Evolutionary conservation across 2,888 invertebrate species (phyloP), one percentile per base, ranked within the genome.

Genomic region (Melanostoma scalare): DNA sequence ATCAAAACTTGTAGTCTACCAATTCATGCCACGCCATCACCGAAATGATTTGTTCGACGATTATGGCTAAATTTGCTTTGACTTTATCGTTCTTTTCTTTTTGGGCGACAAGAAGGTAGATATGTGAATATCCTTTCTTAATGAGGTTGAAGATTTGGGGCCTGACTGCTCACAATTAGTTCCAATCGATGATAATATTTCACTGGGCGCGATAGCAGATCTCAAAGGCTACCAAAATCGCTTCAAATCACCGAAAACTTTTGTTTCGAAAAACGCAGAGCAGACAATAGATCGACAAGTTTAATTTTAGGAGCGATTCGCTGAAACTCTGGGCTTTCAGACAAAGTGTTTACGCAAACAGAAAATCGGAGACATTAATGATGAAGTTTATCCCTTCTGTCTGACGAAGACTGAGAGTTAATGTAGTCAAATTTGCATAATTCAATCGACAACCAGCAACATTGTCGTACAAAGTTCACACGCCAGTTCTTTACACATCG

Each of bases 371-470:
- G 10, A 1, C 8, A 0, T 53, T 10, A 10, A 53, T 20, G 36
- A 55, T 20, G 20, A 20, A 20, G 20, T 20, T 20, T 20, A 20
- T 20, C 20, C 20, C 20, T 20, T 20, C 20, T 20, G 20, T 20
- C 20, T 20, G 20, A 55, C 10, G 46, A 4, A 9, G 30, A 33
- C 30, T 53, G 88, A 87, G 88, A 89, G 89, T 90, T 90, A 89
- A n/a, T 1, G 89, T 89, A 89, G 89, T 89, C 88, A 85, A 91
- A 90, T 90, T 91, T 90, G 90, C 90, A 90, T 90, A 90, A 90
- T 90, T 91, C 73, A 72, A 73, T 73, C 63, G 60, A 48, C 42
- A 63, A 52, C 40, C 33, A 48, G 48, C 36, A 48, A 58, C 40
- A 69, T 6, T 58, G 40, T 58, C 40, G 1, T 9, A 56, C 40